Percentiles rank a stretch among this genome's conserved stretches.
These are phyloP conservation scores for Myotis myotis DNA, from an alignment of 2,797 vertebrate species.

Conservation along the genomic window DNA sequence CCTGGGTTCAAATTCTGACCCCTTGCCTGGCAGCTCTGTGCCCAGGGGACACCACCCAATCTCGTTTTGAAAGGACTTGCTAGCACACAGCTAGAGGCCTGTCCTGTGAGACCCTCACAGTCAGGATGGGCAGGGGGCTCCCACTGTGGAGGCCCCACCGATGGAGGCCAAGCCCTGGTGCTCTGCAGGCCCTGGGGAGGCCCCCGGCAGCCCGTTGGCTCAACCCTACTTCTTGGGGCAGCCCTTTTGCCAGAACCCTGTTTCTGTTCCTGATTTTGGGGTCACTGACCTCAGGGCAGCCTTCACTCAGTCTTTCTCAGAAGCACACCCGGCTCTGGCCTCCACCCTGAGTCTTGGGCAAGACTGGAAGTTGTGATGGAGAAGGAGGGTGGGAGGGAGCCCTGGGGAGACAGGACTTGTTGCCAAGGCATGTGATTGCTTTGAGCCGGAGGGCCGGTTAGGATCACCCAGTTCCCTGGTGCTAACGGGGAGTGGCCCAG, in stretches of 20 bases:
- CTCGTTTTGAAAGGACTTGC: not conserved
- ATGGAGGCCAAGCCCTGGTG: no score
- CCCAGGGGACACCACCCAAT: not conserved
- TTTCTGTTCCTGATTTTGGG: not conserved
- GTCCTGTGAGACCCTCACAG: not conserved
- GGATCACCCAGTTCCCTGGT: not conserved
- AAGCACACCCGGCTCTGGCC: not conserved
- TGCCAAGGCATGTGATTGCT: no score
- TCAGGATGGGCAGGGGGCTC: not conserved
- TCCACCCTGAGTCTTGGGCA: not conserved
- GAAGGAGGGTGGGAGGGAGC: accelerated
- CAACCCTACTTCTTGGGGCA: accelerated
- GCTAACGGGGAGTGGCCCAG: not conserved
- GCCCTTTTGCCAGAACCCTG: not conserved
- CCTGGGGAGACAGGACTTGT: not conserved
- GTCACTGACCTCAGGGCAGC: not conserved
- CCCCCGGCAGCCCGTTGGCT: not conserved
- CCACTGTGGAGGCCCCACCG: accelerated
- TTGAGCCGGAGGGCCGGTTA: not conserved
- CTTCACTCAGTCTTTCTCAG: not conserved
- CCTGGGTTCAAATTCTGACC: not conserved
- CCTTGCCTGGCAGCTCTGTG: not conserved
- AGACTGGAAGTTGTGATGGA: not conserved
- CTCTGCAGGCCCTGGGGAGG: not conserved
- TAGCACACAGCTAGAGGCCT: accelerated